phyloP scores from a whole-genome alignment of 2,888 invertebrate genomes.

The Flexamia atlantica region DNA sequence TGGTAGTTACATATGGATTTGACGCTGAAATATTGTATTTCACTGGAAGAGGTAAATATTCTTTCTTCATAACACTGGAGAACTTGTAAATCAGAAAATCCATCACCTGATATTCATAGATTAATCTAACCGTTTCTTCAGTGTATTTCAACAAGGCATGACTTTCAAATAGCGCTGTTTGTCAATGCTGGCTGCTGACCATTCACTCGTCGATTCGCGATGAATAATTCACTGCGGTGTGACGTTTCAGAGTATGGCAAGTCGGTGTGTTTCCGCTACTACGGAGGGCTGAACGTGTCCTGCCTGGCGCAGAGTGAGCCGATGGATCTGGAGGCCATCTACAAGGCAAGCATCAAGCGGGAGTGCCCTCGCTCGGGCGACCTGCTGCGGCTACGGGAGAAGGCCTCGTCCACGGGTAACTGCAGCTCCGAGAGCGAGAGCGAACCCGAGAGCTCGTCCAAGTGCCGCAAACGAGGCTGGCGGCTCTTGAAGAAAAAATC shows the following conservation, averaged over 20 bases:
- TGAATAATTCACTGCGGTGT: not conserved
- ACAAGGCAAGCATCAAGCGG: constrained; percentile 67
- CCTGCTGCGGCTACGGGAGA: constrained; percentile 65
- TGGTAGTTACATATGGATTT: not conserved
- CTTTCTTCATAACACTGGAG: not conserved
- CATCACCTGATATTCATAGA: not conserved
- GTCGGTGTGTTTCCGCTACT: constrained; percentile 84
- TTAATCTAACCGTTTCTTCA: not conserved
- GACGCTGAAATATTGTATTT: not conserved
- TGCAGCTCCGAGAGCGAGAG: constrained; percentile 70
- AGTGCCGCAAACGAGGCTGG: constrained; percentile 68
- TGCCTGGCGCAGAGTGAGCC: constrained; percentile 82
- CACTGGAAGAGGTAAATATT: not conserved
- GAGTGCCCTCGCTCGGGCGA: constrained; percentile 67
- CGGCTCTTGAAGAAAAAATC: constrained; percentile 70
- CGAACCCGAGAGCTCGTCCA: constrained; percentile 68
- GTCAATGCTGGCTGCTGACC: not conserved
- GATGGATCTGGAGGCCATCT: constrained; percentile 74
- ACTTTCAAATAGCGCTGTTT: not conserved
- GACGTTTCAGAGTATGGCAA: constrained; percentile 82
- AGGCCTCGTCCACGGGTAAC: constrained; percentile 62
- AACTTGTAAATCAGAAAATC: not conserved
- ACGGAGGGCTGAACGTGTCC: constrained; percentile 81
- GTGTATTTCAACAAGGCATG: constrained; percentile 1
- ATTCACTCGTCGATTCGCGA: constrained; percentile 25